Conservation (phyloP, 2,113 vertebrate genomes). For the Tichodroma muraria region DNA sequence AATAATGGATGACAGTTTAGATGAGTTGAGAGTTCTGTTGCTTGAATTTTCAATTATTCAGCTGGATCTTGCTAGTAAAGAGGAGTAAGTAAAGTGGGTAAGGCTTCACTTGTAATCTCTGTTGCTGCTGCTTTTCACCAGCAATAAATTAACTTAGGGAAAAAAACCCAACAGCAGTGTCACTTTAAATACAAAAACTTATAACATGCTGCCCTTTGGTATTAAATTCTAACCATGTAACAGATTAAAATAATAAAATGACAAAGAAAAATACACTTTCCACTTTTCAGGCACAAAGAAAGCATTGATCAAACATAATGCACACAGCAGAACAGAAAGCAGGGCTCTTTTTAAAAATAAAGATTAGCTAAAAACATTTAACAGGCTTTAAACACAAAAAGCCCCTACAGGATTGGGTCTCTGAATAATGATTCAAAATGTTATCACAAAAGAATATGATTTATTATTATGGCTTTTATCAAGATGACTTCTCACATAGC, state of each 20-base stretch:
- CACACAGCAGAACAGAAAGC: neutral
- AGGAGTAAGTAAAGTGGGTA: neutral
- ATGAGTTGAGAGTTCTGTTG: neutral
- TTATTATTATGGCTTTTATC: conserved; percentile 34
- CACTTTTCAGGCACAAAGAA: conserved; percentile 15
- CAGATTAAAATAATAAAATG: conserved; percentile 50
- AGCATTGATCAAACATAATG: conserved; percentile 40
- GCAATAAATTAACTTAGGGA: neutral
- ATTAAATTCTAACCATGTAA: neutral
- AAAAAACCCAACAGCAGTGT: neutral
- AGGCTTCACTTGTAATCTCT: neutral
- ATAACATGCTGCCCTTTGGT: neutral
- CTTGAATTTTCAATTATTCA: neutral
- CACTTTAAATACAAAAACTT: conserved; percentile 2
- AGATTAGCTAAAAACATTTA: conserved; percentile 48
- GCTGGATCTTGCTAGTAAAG: neutral
- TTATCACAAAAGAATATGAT: conserved; percentile 6
- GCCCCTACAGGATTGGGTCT: neutral
- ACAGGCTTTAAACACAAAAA: conserved; percentile 33
- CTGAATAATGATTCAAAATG: conserved; percentile 22
- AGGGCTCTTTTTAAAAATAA: conserved; percentile 20
- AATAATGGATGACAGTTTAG: neutral
- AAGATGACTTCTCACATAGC: conserved; percentile 9
- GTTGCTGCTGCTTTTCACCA: neutral
- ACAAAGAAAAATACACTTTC: conserved; percentile 42